Evolutionary conservation across 2,113 vertebrate genomes (phyloP), one percentile per base, ranked within the genome.

Genomic region (Notarius quadriscutis): DNA sequence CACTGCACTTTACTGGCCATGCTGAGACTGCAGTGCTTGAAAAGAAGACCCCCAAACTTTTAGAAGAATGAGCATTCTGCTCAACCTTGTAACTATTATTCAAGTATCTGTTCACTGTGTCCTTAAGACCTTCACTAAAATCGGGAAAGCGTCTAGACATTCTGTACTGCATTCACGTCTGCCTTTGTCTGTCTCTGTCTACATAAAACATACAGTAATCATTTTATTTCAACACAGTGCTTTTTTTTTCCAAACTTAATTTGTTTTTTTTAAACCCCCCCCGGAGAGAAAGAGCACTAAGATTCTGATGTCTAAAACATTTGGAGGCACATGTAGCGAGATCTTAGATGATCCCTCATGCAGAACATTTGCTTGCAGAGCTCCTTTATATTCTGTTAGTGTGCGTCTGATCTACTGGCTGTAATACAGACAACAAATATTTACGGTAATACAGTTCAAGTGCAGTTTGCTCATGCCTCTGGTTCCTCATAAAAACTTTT

Each of bases 71-170:
- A 65, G 20, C 22, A n/a, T 62, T 17, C 20, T 62, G 2, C 1
- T 75, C 34, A 53, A 63, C 27, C 86, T 84, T 67, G 57, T 15
- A 25, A 17, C 58, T n/a, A 9, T 48, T 41, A 50, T 58, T 77
- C 25, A 74, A 85, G 30, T 17, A 15, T 60, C 6, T 50, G 34
- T 30, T 75, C 55, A 62, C 14, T 11, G 20, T 60, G 22, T 62
- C 30, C 71, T 57, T 78, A 57, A 50, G 79, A 41, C 57, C 79
- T 81, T 62, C 78, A 80, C 8, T 80, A 7, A 78, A 78, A 78
- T 55, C 27, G 27, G 30, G 8, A 30, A 77, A 77, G 50, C 51
- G 74, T 53, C 74, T 34, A 80, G 78, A 57, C 17, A 5, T 34
- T 18, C 53, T 57, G 53, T 9, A 57, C 18, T 60, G 79, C 79